Percentiles rank a stretch among this genome's conserved stretches.
These are phyloP conservation scores for Caerostris extrusa DNA, from an alignment of 1,140 invertebrate genomes.

Conservation along the genomic window DNA sequence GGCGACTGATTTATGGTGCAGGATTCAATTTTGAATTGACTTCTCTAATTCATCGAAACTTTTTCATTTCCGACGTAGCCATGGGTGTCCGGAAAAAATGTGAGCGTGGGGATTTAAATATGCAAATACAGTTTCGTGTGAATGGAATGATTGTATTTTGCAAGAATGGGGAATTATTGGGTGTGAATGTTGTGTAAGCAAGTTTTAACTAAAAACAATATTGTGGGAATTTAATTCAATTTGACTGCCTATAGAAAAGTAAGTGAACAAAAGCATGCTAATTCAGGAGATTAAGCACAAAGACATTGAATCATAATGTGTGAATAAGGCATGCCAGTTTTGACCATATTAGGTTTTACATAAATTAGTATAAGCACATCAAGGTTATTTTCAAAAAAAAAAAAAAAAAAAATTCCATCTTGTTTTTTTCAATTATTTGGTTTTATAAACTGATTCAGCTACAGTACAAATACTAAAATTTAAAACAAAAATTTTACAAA, in stretches of 20 bases:
- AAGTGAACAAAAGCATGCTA: not conserved
- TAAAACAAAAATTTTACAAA: too few species aligned
- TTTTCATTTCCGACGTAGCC: not conserved
- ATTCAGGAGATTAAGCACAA: too few species aligned
- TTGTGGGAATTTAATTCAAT: not conserved
- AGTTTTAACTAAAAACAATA: not conserved
- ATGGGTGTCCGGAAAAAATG: not conserved
- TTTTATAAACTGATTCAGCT: too few species aligned
- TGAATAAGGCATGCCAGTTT: too few species aligned
- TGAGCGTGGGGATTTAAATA: conserved; percentile 15
- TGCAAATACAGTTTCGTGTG: not conserved
- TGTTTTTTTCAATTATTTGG: too few species aligned
- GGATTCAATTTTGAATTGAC: not conserved
- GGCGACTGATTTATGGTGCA: conserved; percentile 34
- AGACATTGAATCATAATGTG: too few species aligned
- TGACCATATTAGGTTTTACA: too few species aligned
- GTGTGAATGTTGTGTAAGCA: not conserved
- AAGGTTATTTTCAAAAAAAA: too few species aligned
- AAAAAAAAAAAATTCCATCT: too few species aligned
- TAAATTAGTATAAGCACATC: too few species aligned
- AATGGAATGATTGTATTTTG: not conserved
- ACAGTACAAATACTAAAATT: too few species aligned
- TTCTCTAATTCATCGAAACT: not conserved
- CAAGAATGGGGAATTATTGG: not conserved
- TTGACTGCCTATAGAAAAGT: not conserved